Evolutionary conservation across 1,140 invertebrate species (phyloP).

Genomic region (Heliconius eleuchia): DNA sequence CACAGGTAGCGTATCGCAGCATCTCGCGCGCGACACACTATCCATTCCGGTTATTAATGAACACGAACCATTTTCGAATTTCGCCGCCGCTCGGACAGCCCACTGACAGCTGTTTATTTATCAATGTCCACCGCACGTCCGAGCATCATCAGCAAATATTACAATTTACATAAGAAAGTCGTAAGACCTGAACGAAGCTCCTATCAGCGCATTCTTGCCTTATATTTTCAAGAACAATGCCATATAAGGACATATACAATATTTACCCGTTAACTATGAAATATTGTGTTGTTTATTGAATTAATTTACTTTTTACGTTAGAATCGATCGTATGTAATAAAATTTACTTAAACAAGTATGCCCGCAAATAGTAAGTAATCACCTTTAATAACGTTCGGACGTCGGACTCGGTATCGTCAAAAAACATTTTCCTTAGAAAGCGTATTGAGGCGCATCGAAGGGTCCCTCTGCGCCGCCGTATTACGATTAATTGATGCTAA

Average conservation of each 20-base stretch:
- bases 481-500: constrained; percentile 75
- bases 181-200: constrained; percentile 6
- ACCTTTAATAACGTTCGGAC: constrained; percentile 47
- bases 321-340: constrained; percentile 44
- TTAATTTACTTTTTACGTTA: constrained; percentile 17
- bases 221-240: constrained; percentile 40
- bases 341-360: constrained; percentile 42
- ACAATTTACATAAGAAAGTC: constrained; percentile 56
- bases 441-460: constrained; percentile 54
- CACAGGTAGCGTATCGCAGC: constrained; percentile 68
- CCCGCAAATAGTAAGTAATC: constrained; percentile 48
- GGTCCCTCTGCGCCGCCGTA: constrained; percentile 50
- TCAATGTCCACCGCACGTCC: constrained; percentile 59
- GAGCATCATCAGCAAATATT: constrained; percentile 59
- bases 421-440: constrained; percentile 61
- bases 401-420: constrained; percentile 52
- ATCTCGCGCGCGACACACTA: constrained; percentile 60
- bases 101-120: constrained; percentile 71
- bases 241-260: constrained; percentile 32
- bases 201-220: constrained; percentile 37
- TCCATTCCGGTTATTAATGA: constrained; percentile 72
- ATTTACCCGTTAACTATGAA: constrained; percentile 39
- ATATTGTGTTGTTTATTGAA: constrained; percentile 39
- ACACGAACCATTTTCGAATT: constrained; percentile 58
- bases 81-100: constrained; percentile 52